phyloP scores from a whole-genome alignment of 1,140 invertebrate genomes.

The Sitobion miscanthi region DNA sequence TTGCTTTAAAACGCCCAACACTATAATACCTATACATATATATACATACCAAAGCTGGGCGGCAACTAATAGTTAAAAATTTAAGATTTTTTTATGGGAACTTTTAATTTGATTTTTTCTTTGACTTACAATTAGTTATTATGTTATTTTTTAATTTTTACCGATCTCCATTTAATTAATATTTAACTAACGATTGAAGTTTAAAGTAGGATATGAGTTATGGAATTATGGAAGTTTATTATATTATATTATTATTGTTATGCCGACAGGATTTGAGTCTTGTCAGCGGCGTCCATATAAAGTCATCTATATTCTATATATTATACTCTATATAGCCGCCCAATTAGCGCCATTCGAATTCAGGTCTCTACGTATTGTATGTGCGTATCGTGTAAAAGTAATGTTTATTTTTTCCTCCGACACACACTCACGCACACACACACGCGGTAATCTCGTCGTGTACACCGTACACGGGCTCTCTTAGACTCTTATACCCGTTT shows the following conservation, averaged over 20 bases:
- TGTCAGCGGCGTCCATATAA: background rate
- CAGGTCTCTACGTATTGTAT: background rate
- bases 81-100: background rate
- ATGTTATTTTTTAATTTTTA: background rate
- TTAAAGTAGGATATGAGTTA: background rate
- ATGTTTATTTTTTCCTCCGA: background rate
- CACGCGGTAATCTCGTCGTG: background rate
- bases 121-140: background rate
- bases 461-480: background rate
- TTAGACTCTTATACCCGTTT: background rate
- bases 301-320: background rate
- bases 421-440: background rate
- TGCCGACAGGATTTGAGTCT: background rate
- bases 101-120: background rate
- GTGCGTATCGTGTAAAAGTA: background rate
- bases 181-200: background rate
- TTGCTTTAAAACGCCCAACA: background rate
- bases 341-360: background rate
- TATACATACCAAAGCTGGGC: background rate
- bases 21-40: background rate
- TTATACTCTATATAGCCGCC: background rate
- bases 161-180: background rate
- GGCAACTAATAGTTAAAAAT: background rate
- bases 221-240: background rate
- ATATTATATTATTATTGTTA: background rate